Base-by-base conservation (phyloP, 1,140 invertebrate genomes). In the Proctacanthus coquilletti region DNA sequence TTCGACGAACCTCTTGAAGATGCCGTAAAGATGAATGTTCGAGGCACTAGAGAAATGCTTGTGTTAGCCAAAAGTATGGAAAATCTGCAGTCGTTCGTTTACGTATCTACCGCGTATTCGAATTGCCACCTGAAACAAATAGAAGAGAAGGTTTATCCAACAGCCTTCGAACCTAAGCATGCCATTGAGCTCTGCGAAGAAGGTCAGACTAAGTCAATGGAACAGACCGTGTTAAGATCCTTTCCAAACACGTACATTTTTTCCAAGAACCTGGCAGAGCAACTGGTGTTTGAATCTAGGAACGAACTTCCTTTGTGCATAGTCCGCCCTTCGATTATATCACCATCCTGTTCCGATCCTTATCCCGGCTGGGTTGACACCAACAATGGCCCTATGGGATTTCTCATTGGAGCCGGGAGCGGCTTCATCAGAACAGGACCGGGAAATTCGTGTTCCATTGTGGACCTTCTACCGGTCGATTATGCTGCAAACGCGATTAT, bases 391-490 rank as follows among this genome's bases (percentile, higher is more conserved):
- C 23, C 23, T 13, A 27, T 27, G 23, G 23, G 23, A 13, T 27
- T 27, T 8, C 8, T 27, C 13, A 27, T 27, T 8, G 23, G 23
- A 27, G 23, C 23, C 8, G 23, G 8, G 13, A 13, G 8, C 13
- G 23, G 23, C 8, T 8, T 27, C 8, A 27, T 27, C 13, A 8
- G 23, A 9, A 9, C 8, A 9, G 23, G 8, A 13, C 13, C 8
- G 8, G 23, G 23, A 9, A 9, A 9, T 13, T 9, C 8, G 13
- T 27, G 23, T 8, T 8, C 23, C 13, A 27, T 27, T 43, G 84
- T 85, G 0, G 88, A 93, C 62, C 80, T 85, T 47, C 55, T 93
- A 9, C 88, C 88, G 0, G 86, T 91, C 0, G 88, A 93, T 53
- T 66, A 77, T 11, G 75, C 74, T 15, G 73, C 79, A 40, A 80